Evolutionary conservation across 2,888 invertebrate genomes (phyloP), one percentile per base, ranked within the genome.

Genomic region (Marronus borbonicus): DNA sequence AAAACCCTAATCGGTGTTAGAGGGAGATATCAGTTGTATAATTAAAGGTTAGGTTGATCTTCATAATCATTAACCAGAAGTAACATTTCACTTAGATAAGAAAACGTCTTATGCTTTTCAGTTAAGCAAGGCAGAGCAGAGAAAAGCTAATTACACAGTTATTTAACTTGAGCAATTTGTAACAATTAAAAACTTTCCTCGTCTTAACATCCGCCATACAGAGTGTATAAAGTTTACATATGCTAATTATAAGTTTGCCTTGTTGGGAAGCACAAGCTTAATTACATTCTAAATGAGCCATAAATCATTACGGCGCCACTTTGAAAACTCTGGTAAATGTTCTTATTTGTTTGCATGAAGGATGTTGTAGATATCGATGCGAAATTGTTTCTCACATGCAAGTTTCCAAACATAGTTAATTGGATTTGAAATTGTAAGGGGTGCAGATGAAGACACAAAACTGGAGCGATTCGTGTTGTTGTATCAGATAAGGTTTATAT

Each of bases 231-330:
- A 88, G 86, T 88, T 88, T 88, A 88, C 88, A 88, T 88, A 88
- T 88, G 88, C 86, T 88, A 88, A 88, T 88, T 88, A 88, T 84
- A 86, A 87, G 86, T 87, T 87, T 84, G 85, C 85, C 85, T 83
- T 87, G 87, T 87, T 86, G 85, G 86, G 85, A 86, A 86, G 85
- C 84, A 85, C 60, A 83, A 84, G 85, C 86, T 86, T 87, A 88
- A 88, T 88, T 86, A 87, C 86, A 84, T 81, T 81, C 84, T 84
- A 86, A 87, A 86, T 86, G 78, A 76, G 60, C 69, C 64, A 76
- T 77, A 77, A 77, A 77, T 75, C 76, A 79, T 77, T 69, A 77
- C 50, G 68, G 72, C 72, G 55, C 72, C 76, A 79, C 75, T 79
- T 79, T 77, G 65, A 62, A 68, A 75, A 76, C 79, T 74, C 60